phyloP scores from a whole-genome alignment of 2,113 vertebrate species.

The Ptilorrhoa leucosticta region DNA sequence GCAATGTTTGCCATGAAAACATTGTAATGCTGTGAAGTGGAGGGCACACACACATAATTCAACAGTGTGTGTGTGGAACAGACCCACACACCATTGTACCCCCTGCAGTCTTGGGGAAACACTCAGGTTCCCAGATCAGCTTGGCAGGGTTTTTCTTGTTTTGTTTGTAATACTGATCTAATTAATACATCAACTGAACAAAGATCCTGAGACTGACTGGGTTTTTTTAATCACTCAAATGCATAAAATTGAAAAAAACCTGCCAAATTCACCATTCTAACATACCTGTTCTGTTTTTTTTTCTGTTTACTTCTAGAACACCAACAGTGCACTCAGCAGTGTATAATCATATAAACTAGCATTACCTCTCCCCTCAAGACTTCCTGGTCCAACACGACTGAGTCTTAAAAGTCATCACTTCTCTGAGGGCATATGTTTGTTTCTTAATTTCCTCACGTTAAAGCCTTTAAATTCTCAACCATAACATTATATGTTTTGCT shows the following conservation, averaged over 20 bases:
- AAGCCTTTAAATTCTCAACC: neutral
- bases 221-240: neutral
- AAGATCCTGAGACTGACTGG: neutral
- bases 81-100: neutral
- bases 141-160: neutral
- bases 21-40: neutral
- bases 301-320: neutral
- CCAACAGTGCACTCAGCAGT: neutral
- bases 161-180: neutral
- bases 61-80: neutral
- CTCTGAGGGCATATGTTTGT: neutral
- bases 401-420: neutral
- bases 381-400: neutral
- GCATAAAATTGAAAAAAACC: neutral
- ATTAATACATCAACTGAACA: neutral
- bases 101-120: neutral
- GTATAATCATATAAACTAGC: neutral
- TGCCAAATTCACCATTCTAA: neutral
- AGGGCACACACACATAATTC: neutral
- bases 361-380: neutral
- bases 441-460: neutral
- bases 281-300: neutral
- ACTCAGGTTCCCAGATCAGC: neutral
- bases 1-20: neutral
- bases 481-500: neutral